Conservation (phyloP, 2,888 invertebrate genomes). For the Pyrocoelia pectoralis region DNA sequence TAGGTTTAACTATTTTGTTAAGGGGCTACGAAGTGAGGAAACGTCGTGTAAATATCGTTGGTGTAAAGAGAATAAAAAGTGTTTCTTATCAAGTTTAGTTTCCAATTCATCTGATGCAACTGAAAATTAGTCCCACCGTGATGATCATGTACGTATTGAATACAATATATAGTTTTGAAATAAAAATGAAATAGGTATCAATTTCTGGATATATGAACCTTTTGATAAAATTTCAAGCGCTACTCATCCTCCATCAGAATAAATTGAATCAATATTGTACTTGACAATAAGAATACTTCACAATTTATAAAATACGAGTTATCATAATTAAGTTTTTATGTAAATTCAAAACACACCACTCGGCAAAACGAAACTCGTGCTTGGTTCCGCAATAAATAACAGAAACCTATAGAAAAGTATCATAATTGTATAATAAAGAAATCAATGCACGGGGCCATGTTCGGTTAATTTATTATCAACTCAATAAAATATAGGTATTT, state of each 20-base stretch:
- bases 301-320: background rate
- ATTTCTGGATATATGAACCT: background rate
- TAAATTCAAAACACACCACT: background rate
- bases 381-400: conserved; percentile 2
- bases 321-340: background rate
- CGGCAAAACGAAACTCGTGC: background rate
- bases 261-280: background rate
- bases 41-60: no score
- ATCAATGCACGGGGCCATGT: conserved; percentile 6
- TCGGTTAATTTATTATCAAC: conserved; percentile 6
- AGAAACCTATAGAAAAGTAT: background rate
- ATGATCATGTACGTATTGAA: no score
- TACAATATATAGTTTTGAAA: background rate
- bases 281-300: background rate
- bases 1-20: no score
- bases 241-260: background rate
- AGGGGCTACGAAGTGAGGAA: no score
- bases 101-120: no score
- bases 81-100: no score
- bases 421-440: conserved; percentile 7
- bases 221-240: background rate
- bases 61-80: no score
- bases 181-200: background rate
- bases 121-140: no score
- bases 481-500: conserved; percentile 12